Evolutionary conservation across 2,888 invertebrate species (phyloP).

Genomic region (Drosophila rellima): DNA sequence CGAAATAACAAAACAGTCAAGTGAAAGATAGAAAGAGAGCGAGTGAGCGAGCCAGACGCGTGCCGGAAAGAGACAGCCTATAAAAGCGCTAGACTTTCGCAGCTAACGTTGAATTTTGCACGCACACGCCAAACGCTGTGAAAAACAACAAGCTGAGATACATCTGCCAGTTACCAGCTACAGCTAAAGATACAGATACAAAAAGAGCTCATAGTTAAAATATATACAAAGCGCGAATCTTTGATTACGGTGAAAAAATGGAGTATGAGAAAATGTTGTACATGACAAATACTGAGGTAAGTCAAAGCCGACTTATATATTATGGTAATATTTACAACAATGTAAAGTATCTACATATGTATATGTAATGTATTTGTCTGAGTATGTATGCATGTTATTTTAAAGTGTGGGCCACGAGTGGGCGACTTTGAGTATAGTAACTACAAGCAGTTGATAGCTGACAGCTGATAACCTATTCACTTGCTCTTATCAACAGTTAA

Average conservation of each 20-base stretch:
- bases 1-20: slow-evolving; percentile 50
- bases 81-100: slow-evolving; percentile 69
- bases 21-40: slow-evolving; percentile 56
- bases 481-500: slow-evolving; percentile 50
- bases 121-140: slow-evolving; percentile 47
- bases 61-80: slow-evolving; percentile 55
- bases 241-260: slow-evolving; percentile 58
- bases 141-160: slow-evolving; percentile 34
- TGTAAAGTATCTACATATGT: not conserved
- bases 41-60: slow-evolving; percentile 37
- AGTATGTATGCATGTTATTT: slow-evolving; percentile 1
- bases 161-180: slow-evolving; percentile 13
- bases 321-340: slow-evolving; percentile 28
- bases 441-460: slow-evolving; percentile 35
- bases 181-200: slow-evolving; percentile 15
- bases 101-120: slow-evolving; percentile 64
- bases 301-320: slow-evolving; percentile 21
- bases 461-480: slow-evolving; percentile 50
- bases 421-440: slow-evolving; percentile 26
- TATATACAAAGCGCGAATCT: slow-evolving; percentile 34
- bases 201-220: slow-evolving; percentile 3
- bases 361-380: not conserved
- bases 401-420: slow-evolving; percentile 16
- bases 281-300: slow-evolving; percentile 70
- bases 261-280: slow-evolving; percentile 81